Conservation (phyloP, 2,888 invertebrate genomes). For the Caprella mutica region DNA sequence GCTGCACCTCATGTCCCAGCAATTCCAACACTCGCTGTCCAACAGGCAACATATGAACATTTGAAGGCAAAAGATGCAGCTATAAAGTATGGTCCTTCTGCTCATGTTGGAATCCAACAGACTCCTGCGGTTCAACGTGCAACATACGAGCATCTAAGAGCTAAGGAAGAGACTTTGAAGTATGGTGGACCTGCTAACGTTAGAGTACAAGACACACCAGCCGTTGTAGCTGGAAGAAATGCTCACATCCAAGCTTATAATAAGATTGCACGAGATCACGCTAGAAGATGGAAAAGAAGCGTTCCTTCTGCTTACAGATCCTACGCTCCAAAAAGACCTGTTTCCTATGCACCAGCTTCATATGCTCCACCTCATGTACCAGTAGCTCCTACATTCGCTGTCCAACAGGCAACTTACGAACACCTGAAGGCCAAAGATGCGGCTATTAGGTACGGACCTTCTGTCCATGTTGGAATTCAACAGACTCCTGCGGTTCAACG, state of each 20-base stretch:
- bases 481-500: slow-evolving; percentile 29
- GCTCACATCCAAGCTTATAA: slow-evolving; percentile 6
- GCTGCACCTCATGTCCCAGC: no score
- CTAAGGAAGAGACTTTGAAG: not conserved
- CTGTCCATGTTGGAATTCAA: not conserved
- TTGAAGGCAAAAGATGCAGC: no score
- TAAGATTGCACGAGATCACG: not conserved
- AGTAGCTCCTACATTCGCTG: slow-evolving; percentile 31
- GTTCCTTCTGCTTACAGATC: not conserved
- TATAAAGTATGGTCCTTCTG: no score
- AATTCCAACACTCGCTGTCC: no score
- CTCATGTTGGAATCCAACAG: no score
- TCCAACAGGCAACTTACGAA: slow-evolving; percentile 32
- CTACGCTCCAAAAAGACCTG: no score
- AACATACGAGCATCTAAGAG: slow-evolving; percentile 32
- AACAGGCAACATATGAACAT: no score
- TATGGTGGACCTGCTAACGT: not conserved
- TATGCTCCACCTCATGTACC: slow-evolving; percentile 15
- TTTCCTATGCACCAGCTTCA: not conserved
- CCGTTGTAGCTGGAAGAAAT: slow-evolving; percentile 2
- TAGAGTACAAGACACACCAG: not conserved
- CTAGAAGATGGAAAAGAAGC: not conserved
- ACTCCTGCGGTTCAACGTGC: slow-evolving; percentile 34
- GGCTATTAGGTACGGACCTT: not conserved
- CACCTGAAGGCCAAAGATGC: slow-evolving; percentile 20